Percentiles rank a stretch among this genome's conserved stretches.
Evolutionary conservation across 2,797 vertebrate genomes (phyloP).

Genomic region (Miichthys miiuy): DNA sequence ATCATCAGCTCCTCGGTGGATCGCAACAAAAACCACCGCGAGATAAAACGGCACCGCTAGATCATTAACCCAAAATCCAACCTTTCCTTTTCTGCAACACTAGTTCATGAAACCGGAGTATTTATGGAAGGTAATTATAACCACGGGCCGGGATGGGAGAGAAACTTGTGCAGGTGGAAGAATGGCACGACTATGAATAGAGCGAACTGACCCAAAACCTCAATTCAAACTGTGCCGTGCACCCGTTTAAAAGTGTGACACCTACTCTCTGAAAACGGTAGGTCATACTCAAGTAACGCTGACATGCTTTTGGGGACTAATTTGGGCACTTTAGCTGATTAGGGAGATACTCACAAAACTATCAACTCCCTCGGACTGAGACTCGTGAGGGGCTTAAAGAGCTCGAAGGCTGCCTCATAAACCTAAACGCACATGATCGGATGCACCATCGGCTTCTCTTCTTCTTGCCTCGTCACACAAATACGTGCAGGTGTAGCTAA

Average conservation of each 20-base stretch:
- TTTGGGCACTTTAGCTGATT: background rate
- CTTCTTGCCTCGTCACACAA: background rate
- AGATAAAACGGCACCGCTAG: constrained; percentile 39
- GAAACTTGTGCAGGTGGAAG: constrained; percentile 63
- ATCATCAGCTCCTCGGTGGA: constrained; percentile 45
- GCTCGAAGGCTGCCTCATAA: constrained; percentile 26
- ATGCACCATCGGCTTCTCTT: background rate
- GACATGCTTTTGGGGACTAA: background rate
- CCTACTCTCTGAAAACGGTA: constrained; percentile 39
- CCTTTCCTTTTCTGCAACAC: constrained; percentile 64
- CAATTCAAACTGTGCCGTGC: constrained; percentile 55
- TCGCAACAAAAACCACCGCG: constrained; percentile 41
- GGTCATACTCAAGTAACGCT: constrained; percentile 19
- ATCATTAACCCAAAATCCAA: constrained; percentile 82
- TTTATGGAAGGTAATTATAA: constrained; percentile 83
- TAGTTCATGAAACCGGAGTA: constrained; percentile 56
- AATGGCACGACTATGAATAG: constrained; percentile 73
- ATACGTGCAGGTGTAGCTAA: background rate
- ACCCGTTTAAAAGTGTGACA: constrained; percentile 71
- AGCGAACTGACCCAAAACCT: constrained; percentile 76
- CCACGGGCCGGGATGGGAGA: constrained; percentile 38
- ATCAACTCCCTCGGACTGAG: background rate
- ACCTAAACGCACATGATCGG: constrained; percentile 6
- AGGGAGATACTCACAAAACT: background rate
- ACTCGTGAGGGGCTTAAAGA: constrained; percentile 39